Evolutionary conservation across 2,888 invertebrate species (phyloP).

Genomic region (Malachius bipustulatus): DNA sequence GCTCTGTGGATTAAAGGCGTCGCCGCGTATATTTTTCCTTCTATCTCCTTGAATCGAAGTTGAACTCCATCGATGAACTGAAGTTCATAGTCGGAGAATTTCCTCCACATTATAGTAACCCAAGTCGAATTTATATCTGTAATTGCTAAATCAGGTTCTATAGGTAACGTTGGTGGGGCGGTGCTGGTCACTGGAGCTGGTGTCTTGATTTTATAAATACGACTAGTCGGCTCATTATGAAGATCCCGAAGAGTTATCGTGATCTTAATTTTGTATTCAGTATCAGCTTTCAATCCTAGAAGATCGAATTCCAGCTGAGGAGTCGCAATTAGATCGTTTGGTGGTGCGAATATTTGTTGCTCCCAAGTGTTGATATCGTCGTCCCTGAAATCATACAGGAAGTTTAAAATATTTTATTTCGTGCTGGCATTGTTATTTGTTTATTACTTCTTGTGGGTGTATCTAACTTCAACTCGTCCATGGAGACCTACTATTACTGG

Average conservation of each 20-base stretch:
- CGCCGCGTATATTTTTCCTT: constrained; percentile 71
- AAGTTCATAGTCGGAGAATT: constrained; percentile 66
- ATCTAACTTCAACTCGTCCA: constrained; percentile 77
- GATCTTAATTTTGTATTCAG: constrained; percentile 72
- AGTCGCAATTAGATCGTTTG: constrained; percentile 74
- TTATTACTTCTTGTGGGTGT: constrained; percentile 61
- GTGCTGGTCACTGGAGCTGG: constrained; percentile 43
- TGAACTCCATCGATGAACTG: constrained; percentile 82
- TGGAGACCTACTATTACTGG: constrained; percentile 71
- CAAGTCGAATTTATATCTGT: constrained; percentile 68
- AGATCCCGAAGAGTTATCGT: constrained; percentile 66
- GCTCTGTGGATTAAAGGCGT: constrained; percentile 77
- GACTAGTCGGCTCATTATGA: constrained; percentile 65
- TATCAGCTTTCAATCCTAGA: constrained; percentile 62
- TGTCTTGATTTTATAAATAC: constrained; percentile 63
- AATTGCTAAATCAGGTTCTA: constrained; percentile 63
- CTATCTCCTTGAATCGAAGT: constrained; percentile 70
- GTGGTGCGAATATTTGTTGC: constrained; percentile 76
- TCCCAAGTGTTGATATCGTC: constrained; percentile 66
- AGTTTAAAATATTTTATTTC: neutral
- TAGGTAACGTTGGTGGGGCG: constrained; percentile 46
- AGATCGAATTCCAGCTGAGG: constrained; percentile 77
- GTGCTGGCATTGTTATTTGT: neutral
- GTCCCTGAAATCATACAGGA: constrained; percentile 24
- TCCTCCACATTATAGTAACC: constrained; percentile 70